Evolutionary conservation across 92 coral and sea anemone genomes (phyloP).

Genomic region (Nematostella vectensis): DNA sequence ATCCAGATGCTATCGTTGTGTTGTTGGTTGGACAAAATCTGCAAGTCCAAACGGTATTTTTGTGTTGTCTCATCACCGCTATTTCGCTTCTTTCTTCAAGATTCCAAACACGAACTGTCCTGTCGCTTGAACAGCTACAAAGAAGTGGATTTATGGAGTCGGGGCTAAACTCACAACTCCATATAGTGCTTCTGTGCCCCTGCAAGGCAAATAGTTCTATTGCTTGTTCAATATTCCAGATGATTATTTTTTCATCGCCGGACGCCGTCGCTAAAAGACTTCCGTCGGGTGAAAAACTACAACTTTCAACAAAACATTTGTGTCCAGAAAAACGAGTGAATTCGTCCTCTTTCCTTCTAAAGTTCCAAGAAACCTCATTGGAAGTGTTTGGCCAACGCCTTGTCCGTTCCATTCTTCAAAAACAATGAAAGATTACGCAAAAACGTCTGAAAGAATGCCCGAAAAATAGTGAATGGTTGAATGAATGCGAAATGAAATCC

Average conservation of each 20-base stretch:
- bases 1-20: constrained; percentile 42
- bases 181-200: constrained; percentile 48
- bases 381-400: neutral
- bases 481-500: no score
- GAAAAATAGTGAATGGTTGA: no score
- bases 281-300: constrained; percentile 53
- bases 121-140: constrained; percentile 66
- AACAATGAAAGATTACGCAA: no score
- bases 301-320: constrained; percentile 48
- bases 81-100: constrained; percentile 16
- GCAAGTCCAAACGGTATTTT: constrained; percentile 56
- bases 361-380: no score
- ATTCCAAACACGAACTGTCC: constrained; percentile 75
- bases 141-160: constrained; percentile 11
- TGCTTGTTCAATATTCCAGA: constrained; percentile 37
- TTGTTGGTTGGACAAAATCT: constrained; percentile 22
- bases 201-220: constrained; percentile 22
- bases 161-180: constrained; percentile 47
- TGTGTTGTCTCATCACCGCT: constrained; percentile 24
- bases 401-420: neutral
- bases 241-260: constrained; percentile 47
- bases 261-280: constrained; percentile 45
- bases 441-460: no score
- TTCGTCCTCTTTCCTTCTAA: constrained; percentile 9
- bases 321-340: constrained; percentile 41